These are phyloP conservation scores for Pollachius pollachius DNA, from an alignment of 2,113 vertebrate species.

Conservation along the genomic window DNA sequence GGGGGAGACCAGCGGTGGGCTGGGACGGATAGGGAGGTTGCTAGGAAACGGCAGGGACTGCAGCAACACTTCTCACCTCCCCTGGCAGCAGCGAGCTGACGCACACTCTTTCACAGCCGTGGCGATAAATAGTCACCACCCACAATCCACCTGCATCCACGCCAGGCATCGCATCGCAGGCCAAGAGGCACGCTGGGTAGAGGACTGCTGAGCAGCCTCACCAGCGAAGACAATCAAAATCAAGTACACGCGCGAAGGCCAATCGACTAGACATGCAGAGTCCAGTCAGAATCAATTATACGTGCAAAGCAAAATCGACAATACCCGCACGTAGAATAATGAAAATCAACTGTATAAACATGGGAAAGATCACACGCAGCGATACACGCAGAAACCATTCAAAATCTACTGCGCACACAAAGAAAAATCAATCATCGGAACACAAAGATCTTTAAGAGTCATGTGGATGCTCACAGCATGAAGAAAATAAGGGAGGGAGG, in stretches of 20 bases:
- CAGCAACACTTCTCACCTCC: constrained; percentile 38
- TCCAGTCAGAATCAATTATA: too few relatives aligned
- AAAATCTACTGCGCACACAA: too few relatives aligned
- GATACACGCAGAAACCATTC: too few relatives aligned
- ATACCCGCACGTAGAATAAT: too few relatives aligned
- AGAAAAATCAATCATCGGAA: too few relatives aligned
- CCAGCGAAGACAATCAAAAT: background rate
- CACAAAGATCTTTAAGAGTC: too few relatives aligned
- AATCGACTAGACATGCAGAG: too few relatives aligned
- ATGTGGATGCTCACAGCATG: too few relatives aligned
- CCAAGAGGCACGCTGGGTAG: background rate
- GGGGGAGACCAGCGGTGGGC: background rate
- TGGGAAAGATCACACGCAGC: too few relatives aligned
- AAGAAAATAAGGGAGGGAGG: too few relatives aligned
- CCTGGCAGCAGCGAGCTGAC: constrained; percentile 26
- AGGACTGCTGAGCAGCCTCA: background rate
- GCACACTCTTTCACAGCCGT: constrained; percentile 27
- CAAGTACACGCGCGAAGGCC: background rate
- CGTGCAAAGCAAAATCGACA: too few relatives aligned
- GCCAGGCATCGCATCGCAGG: background rate
- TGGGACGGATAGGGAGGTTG: constrained; percentile 45
- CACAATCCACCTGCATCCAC: constrained; percentile 35
- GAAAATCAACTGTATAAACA: too few relatives aligned
- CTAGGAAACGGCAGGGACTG: constrained; percentile 61
- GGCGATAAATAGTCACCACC: constrained; percentile 44